Base-by-base conservation (phyloP, 2,797 vertebrate species). In the Orestias chungarensis region DNA sequence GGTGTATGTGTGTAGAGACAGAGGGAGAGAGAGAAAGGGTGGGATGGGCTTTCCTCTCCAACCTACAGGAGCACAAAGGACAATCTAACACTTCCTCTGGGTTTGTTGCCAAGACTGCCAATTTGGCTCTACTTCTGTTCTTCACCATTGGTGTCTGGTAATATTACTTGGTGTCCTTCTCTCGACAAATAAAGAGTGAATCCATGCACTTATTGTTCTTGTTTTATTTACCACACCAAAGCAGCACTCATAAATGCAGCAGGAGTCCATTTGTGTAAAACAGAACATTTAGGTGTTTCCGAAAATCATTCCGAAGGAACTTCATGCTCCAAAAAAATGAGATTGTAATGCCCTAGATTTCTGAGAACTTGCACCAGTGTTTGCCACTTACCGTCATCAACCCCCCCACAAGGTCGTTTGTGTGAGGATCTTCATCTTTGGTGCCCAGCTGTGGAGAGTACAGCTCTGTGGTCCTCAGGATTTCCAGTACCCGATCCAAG, bases 341-440 rank as follows among this genome's bases (percentile, higher is more conserved):
- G 64, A 27, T 61, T 6, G 35, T 25, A 38, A 62, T 4, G 44
- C 20, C 44, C 44, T 47, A 18, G 1, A 59, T 20, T 6, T 9
- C 29, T 10, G 54, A 57, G 54, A 57, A 23, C 38, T 11, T 14
- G 6, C 33, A 11, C 11, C 12, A 25, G 11, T 15, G 10, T 62
- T 62, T 12, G 12, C 46, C 40, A 59, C 96, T 96, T 90, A 99
- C 98, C 73, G 96, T 97, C 96, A 99, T 96, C 55, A 99, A 89
- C 52, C 97, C 98, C 74, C 96, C 98, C 5, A 99, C 96, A 0
- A 99, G 97, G 93, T 99, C 96, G 25, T 86, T 97, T n/a, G 97
- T 97, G 14, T 99, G 98, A 14, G 97, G 98, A 78, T 99, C 98
- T 66, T 97, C 97, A 64, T 99, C 97, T 90, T 97, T 97, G 70